Base-by-base conservation (phyloP, 2,888 invertebrate genomes). In the Lepidonotus clava region DNA sequence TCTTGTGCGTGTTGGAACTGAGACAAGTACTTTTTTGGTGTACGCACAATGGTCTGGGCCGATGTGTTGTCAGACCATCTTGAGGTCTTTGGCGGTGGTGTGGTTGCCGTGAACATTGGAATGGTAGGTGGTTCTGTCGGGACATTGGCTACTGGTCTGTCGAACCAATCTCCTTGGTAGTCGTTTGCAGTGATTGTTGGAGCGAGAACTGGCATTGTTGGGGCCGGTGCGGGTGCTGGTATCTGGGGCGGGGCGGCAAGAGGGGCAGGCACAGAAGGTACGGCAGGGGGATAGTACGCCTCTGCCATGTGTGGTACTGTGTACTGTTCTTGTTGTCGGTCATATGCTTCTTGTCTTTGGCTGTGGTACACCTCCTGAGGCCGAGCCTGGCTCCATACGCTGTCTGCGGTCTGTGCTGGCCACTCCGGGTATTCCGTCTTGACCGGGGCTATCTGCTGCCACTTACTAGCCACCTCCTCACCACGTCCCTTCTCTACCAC, bases 151-250 rank as follows among this genome's bases (percentile, higher is more conserved):
- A 24, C 38, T 0, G 71, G 71, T 6, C 71, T 11, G 38, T 71
- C 71, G n/a, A 71, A 71, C 71, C 71, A 71, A 38, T 71, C 71
- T 11, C 71, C 71, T 24, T 71, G 71, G 36, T 71, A 71, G 71
- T 71, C 71, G 21, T 66, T 66, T 1, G 21, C 66, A 32, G 34
- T 5, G 36, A 71, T 21, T 6, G 71, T 1, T 8, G 34, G 71
- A 28, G 24, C 24, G 5, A 11, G 61, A n/a, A n/a, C n/a, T 2
- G 61, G 61, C 24, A 14, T 2, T 1, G 71, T 14, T 21, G 67
- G 28, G 4, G 67, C 11, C 34, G 28, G 8, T 6, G 21, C 32
- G 14, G 71, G 71, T 36, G 71, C 71, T 1, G 71, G 8, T 46
- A 18, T 18, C 18, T 46, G 46, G 8, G n/a, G n/a, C n/a, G n/a